These are phyloP conservation scores for Coenobita brevimanus DNA, from an alignment of 1,140 invertebrate species.

Conservation along the genomic window DNA sequence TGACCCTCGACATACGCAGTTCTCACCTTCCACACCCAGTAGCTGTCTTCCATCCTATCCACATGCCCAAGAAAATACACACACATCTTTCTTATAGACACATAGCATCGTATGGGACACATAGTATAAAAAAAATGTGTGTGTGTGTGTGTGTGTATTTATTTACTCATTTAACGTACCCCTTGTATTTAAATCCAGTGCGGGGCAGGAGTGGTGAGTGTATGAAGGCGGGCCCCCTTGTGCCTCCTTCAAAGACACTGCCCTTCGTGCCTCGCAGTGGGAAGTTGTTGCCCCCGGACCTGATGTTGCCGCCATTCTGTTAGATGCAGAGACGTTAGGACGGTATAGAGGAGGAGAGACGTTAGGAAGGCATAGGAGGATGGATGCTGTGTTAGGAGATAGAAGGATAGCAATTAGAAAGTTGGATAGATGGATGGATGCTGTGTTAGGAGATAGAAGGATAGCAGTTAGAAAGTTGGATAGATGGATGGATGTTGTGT, in stretches of 20 bases:
- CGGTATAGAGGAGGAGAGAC: background rate
- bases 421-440: background rate
- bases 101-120: too few relatives aligned
- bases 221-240: conserved; percentile 73
- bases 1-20: too few relatives aligned
- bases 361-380: background rate
- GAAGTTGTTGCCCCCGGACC: conserved; percentile 71
- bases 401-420: background rate
- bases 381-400: background rate
- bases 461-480: background rate
- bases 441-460: background rate
- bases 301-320: conserved; percentile 47
- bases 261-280: conserved; percentile 75
- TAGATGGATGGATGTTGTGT: background rate
- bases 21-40: too few relatives aligned
- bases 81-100: too few relatives aligned
- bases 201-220: conserved; percentile 70
- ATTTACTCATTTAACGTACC: too few relatives aligned
- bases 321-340: background rate
- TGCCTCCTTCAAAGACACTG: conserved; percentile 75
- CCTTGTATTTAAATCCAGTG: conserved; percentile 27
- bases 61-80: too few relatives aligned
- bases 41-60: too few relatives aligned
- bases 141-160: too few relatives aligned
- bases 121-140: too few relatives aligned